These are phyloP conservation scores for Hylia prasina DNA, from an alignment of 2,113 vertebrate species.

Conservation along the genomic window DNA sequence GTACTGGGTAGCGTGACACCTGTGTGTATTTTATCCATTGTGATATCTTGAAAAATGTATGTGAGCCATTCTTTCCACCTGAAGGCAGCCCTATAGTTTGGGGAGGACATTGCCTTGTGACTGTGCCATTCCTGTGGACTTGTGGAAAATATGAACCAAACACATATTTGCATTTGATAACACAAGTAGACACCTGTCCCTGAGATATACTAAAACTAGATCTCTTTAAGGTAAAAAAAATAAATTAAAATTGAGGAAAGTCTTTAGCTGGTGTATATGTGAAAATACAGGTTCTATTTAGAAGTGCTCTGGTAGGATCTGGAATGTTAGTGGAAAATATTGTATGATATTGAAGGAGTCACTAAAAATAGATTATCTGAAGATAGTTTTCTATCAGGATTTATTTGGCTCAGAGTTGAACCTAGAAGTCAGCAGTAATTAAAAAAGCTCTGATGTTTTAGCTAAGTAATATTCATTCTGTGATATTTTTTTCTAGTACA, in stretches of 20 bases:
- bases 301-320: neutral
- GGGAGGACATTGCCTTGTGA: neutral
- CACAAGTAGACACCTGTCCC: neutral
- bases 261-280: neutral
- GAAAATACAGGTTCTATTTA: neutral
- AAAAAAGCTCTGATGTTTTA: neutral
- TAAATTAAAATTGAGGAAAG: neutral
- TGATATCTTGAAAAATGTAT: neutral
- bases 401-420: neutral
- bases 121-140: neutral
- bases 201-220: neutral
- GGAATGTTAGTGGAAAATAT: neutral
- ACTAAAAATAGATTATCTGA: neutral
- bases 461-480: neutral
- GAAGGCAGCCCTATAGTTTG: neutral
- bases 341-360: neutral
- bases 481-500: neutral
- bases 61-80: neutral
- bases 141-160: neutral
- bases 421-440: neutral
- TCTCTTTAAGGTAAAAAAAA: neutral
- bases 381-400: neutral
- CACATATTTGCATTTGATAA: neutral
- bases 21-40: neutral
- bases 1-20: neutral